Conservation (phyloP, 1,140 invertebrate genomes). For the Batillaria attramentaria region DNA sequence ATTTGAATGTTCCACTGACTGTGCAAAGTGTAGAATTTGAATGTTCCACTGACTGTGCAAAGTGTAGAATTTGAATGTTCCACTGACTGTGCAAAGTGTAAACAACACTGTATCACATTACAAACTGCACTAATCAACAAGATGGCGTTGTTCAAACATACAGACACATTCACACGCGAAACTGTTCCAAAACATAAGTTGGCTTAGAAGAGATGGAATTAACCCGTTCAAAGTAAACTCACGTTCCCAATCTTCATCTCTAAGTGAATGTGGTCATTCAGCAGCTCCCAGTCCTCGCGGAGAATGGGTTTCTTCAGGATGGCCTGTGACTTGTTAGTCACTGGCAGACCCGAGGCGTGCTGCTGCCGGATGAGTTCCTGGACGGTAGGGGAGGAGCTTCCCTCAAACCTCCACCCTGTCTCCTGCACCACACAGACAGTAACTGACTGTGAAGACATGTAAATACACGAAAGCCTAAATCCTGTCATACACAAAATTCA, state of each 20-base stretch:
- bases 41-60: no score
- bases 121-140: neutral
- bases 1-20: no score
- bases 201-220: no score
- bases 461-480: no score
- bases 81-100: no score
- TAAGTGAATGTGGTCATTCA: conserved; percentile 94
- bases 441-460: neutral
- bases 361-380: conserved; percentile 92
- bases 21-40: no score
- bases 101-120: no score
- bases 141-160: no score
- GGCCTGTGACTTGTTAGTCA: conserved; percentile 93
- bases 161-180: no score
- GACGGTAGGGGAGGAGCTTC: conserved; percentile 92
- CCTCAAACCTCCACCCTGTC: conserved; percentile 95
- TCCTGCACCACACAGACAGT: conserved; percentile 62
- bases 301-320: conserved; percentile 89
- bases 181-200: no score
- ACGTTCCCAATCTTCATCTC: conserved; percentile 96
- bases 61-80: no score
- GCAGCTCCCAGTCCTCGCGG: conserved; percentile 95
- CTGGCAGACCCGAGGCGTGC: conserved; percentile 84
- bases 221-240: conserved; percentile 67
- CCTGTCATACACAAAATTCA: no score